These are phyloP conservation scores for Calameuta pallipes DNA, from an alignment of 2,888 invertebrate genomes.

Conservation along the genomic window DNA sequence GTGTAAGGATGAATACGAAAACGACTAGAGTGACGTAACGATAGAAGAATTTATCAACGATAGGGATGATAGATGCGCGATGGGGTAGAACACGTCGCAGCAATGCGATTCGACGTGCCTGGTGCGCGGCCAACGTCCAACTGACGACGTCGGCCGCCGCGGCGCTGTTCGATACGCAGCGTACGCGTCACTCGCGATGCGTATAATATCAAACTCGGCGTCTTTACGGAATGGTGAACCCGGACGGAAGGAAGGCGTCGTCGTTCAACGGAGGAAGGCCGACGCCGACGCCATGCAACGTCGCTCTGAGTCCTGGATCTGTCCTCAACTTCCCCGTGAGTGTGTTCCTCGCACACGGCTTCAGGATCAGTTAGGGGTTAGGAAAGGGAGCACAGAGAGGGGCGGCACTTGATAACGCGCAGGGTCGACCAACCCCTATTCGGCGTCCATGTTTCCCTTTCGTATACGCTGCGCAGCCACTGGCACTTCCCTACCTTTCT, in stretches of 20 bases:
- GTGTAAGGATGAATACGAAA: not conserved
- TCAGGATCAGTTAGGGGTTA: slow-evolving; percentile 37
- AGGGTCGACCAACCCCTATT: slow-evolving; percentile 58
- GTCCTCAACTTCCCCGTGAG: slow-evolving; percentile 52
- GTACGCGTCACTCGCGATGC: slow-evolving; percentile 47
- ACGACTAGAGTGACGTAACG: not conserved
- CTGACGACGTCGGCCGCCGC: slow-evolving; percentile 44
- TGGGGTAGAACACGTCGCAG: not conserved
- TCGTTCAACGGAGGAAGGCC: slow-evolving; percentile 68
- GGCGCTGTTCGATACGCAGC: slow-evolving; percentile 40
- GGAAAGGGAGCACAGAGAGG: slow-evolving; percentile 44
- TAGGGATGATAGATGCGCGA: not conserved
- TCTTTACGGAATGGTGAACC: slow-evolving; percentile 20
- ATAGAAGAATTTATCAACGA: not conserved
- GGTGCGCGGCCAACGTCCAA: slow-evolving; percentile 48
- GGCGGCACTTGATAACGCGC: slow-evolving; percentile 58
- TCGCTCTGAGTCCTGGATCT: slow-evolving; percentile 62
- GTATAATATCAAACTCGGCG: slow-evolving; percentile 39
- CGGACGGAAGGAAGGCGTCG: slow-evolving; percentile 24
- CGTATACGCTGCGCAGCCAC: slow-evolving; percentile 6
- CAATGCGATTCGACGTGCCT: slow-evolving; percentile 39
- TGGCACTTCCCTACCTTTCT: not conserved
- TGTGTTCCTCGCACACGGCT: slow-evolving; percentile 11
- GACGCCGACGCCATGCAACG: slow-evolving; percentile 69
- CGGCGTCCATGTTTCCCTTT: slow-evolving; percentile 11